A percentile compares a stretch with the other conserved stretches of the same genome.
Evolutionary conservation across 1,140 invertebrate genomes (phyloP).

Genomic region (Babylonia areolata): DNA sequence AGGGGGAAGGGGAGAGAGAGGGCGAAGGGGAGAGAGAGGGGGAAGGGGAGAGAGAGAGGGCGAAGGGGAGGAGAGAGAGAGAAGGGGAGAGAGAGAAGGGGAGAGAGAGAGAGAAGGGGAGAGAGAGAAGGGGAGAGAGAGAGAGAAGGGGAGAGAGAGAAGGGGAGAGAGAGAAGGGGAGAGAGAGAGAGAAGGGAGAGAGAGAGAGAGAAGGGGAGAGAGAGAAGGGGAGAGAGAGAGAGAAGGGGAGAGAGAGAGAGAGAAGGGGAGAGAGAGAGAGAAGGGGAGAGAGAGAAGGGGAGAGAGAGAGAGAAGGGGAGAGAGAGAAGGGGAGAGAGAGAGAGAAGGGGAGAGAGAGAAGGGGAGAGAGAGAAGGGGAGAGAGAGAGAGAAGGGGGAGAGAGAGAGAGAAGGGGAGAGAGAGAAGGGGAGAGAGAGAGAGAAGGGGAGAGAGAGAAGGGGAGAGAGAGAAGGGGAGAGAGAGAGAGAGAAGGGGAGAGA

Average conservation of each 20-base stretch:
- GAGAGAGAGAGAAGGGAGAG: not conserved
- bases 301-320: not conserved
- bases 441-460: no score
- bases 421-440: no score
- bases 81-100: not conserved
- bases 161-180: not conserved
- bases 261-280: not conserved
- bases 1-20: slow-evolving; percentile 10
- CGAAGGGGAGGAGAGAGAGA: no score
- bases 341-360: not conserved
- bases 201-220: not conserved
- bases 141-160: not conserved
- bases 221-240: not conserved
- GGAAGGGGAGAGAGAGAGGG: not conserved
- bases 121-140: not conserved
- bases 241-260: not conserved
- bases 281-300: not conserved
- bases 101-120: not conserved
- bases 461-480: no score
- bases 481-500: no score
- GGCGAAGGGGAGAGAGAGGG: not conserved
- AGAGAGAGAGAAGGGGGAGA: no score
- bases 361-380: not conserved
- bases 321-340: not conserved
- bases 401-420: no score